phyloP scores from a whole-genome alignment of 2,888 invertebrate species.

The Bembecia ichneumoniformis region DNA sequence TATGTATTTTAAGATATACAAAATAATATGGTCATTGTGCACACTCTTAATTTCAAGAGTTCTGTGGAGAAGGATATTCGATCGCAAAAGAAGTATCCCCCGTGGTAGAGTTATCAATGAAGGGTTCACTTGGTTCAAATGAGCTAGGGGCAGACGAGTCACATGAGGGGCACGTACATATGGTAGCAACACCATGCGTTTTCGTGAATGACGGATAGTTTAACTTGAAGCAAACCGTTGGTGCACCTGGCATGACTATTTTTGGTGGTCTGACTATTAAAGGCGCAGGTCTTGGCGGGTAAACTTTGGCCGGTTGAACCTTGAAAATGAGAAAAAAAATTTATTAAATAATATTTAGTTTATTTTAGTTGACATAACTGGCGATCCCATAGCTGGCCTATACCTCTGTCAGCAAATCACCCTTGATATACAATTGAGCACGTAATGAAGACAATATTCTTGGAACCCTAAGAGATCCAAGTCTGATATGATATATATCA shows the following conservation, averaged over 20 bases:
- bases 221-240: slow-evolving; percentile 43
- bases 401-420: no score
- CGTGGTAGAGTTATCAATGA: not conserved
- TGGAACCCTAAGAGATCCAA: no score
- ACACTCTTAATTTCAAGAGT: not conserved
- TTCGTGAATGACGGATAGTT: slow-evolving; percentile 33
- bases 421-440: no score
- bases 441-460: no score
- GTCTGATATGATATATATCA: no score
- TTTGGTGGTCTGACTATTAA: slow-evolving; percentile 39
- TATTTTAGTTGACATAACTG: no score
- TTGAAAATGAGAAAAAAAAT: slow-evolving; percentile 13
- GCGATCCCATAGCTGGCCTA: no score
- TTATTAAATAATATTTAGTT: no score
- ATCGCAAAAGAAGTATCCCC: not conserved
- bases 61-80: not conserved
- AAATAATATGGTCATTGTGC: not conserved
- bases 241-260: slow-evolving; percentile 40
- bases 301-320: slow-evolving; percentile 37
- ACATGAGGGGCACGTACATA: slow-evolving; percentile 3
- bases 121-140: slow-evolving; percentile 3
- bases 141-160: slow-evolving; percentile 1
- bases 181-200: slow-evolving; percentile 27
- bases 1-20: no score
- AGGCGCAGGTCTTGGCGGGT: slow-evolving; percentile 27